phyloP scores from a whole-genome alignment of 2,113 vertebrate species.

The Leptobrachium ailaonicum region DNA sequence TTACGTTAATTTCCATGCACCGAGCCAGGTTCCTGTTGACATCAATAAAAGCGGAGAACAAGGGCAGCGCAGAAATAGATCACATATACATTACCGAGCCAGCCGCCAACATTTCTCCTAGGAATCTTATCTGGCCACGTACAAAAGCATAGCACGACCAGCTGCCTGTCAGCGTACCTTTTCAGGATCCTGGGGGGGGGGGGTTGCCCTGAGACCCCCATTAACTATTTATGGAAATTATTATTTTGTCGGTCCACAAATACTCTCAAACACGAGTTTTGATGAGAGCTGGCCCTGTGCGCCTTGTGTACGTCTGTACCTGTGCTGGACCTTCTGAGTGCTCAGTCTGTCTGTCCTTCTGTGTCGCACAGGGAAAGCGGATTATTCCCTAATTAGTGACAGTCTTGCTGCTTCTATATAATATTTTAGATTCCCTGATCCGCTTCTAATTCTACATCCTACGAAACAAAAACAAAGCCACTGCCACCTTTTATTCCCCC shows the following conservation, averaged over 20 bases:
- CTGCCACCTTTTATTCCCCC: too few species aligned
- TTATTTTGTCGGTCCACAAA: constrained; percentile 8
- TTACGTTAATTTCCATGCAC: constrained; percentile 14
- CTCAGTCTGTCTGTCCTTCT: not conserved
- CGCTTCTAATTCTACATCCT: too few species aligned
- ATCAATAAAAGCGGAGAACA: constrained; percentile 9
- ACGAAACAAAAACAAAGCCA: too few species aligned
- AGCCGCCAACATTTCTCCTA: not conserved
- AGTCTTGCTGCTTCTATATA: too few species aligned
- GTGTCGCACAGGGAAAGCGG: not conserved
- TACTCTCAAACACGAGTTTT: not conserved
- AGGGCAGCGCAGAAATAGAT: constrained; percentile 6
- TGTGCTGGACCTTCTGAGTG: not conserved
- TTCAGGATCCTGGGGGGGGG: not conserved
- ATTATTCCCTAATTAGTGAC: not conserved
- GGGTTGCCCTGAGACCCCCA: not conserved
- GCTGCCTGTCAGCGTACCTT: constrained; percentile 21
- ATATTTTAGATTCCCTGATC: too few species aligned
- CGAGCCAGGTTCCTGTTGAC: not conserved
- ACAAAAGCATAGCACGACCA: constrained; percentile 9
- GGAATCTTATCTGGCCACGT: constrained; percentile 16
- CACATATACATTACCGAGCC: constrained; percentile 9
- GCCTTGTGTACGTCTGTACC: not conserved
- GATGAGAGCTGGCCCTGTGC: not conserved
- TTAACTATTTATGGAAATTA: constrained; percentile 14